Evolutionary conservation across 2,888 invertebrate genomes (phyloP).

Genomic region (Melikaiella ostensackeni): DNA sequence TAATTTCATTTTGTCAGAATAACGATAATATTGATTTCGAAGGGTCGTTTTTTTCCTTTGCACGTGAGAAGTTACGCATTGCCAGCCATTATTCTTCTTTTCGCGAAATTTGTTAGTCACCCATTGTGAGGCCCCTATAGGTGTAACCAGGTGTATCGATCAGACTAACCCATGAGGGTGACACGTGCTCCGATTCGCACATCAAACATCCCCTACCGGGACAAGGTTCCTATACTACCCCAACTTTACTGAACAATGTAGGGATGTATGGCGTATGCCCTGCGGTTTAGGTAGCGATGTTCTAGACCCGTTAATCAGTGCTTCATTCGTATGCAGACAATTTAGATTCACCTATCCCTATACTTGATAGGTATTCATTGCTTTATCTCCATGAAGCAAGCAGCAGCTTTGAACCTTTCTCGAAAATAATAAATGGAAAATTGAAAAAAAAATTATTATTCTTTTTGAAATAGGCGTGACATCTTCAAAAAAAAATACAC

Average conservation of each 20-base stretch:
- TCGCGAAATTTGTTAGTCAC: conserved; percentile 62
- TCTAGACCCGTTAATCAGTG: conserved; percentile 35
- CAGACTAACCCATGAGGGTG: conserved; percentile 52
- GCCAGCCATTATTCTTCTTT: conserved; percentile 56
- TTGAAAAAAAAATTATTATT: no score
- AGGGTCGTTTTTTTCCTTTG: conserved; percentile 36
- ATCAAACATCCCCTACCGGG: conserved; percentile 58
- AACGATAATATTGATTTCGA: conserved; percentile 18
- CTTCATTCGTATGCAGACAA: conserved; percentile 36
- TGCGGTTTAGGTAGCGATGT: conserved; percentile 40
- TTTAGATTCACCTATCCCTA: conserved; percentile 29
- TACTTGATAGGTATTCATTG: conserved; percentile 13
- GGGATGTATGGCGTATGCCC: conserved; percentile 20
- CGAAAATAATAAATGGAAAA: no score
- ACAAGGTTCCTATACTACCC: conserved; percentile 24
- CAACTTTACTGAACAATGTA: conserved; percentile 10
- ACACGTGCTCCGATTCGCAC: conserved; percentile 71
- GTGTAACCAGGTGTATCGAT: conserved; percentile 63
- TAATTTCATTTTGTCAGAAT: conserved; percentile 22
- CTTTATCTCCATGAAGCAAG: background rate
- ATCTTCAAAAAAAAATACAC: no score
- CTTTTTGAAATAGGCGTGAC: no score
- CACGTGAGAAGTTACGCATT: conserved; percentile 61
- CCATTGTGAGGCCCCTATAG: conserved; percentile 58
- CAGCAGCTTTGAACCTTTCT: background rate